Base-by-base conservation (phyloP, 2,113 vertebrate genomes). In the Nanorana parkeri region DNA sequence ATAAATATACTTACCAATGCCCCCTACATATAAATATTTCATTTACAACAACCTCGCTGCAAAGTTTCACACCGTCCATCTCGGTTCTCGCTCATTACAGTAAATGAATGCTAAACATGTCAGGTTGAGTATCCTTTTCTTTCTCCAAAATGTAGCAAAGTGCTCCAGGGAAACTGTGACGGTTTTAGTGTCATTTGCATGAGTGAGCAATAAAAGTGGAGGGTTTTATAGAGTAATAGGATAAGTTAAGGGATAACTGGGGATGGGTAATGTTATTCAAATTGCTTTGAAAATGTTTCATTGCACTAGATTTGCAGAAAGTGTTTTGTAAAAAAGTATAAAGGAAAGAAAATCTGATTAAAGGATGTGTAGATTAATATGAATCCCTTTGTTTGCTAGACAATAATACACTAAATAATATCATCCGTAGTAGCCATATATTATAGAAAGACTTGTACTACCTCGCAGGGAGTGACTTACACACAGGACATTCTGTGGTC, bases 131-230 rank as follows among this genome's bases (percentile, higher is more conserved):
- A 81, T 74, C 80, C 69, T 75, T 66, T 81, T 65, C 69, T 74
- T 73, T 74, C 66, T 74, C 77, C 41, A 75, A 75, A 81, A 72
- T 41, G 58, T 64, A 74, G 60, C 58, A 81, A 64, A 73, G 80
- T 47, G 80, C 80, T 81, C 64, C 71, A 81, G 80, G 80, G 80
- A 26, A 74, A 81, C 51, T 74, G 61, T 75, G 69, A 81, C 51
- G 80, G 61, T 29, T 74, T 81, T 56, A 81, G 69, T 74, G 69
- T 74, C 71, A 81, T 81, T 81, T 81, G 80, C 69, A 74, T 75
- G 69, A 81, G 69, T 41, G 69, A 81, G 80, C 80, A 81, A 67
- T 74, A 54, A 67, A 72, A 75, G 51, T 32, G 17, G 26, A 81
- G 60, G 41, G 60, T 66, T 81, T 81, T 67, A 81, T 58, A 55